Conservation (phyloP, 2,113 vertebrate genomes). For the Callocephalon fimbriatum region DNA sequence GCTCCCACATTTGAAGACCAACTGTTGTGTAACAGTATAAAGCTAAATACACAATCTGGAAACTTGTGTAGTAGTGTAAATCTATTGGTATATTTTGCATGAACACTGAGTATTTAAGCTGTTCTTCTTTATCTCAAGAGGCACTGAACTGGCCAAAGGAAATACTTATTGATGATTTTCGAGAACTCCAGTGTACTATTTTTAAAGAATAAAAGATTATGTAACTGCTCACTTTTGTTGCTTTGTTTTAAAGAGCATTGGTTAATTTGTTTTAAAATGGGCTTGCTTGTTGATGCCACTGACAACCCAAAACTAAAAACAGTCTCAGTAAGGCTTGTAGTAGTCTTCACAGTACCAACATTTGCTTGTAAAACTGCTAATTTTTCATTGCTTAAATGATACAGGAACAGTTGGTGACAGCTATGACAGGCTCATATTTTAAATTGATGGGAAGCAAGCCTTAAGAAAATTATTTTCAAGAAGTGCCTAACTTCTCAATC, state of each 20-base stretch:
- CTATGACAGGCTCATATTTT: background rate
- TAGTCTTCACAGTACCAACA: background rate
- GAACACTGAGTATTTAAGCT: slow-evolving; percentile 9
- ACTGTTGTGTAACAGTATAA: background rate
- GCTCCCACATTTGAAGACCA: slow-evolving; percentile 25
- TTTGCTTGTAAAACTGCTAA: background rate
- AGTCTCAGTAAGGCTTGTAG: background rate
- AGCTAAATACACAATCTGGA: background rate
- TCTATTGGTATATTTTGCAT: slow-evolving; percentile 4
- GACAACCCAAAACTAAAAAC: background rate
- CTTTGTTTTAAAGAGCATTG: background rate
- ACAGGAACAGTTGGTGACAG: background rate
- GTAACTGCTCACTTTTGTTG: background rate
- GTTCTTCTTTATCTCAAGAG: background rate
- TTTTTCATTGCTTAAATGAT: background rate
- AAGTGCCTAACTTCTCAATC: background rate
- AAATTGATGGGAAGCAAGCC: background rate
- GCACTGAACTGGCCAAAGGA: background rate
- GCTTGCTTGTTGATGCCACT: background rate
- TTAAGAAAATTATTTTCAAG: background rate
- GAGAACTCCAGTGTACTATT: slow-evolving; percentile 24
- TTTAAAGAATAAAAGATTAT: slow-evolving; percentile 39
- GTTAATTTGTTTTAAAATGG: background rate
- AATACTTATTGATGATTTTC: background rate
- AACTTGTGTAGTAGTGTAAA: background rate